These are phyloP conservation scores for Drosophila asahinai DNA, from an alignment of 1,140 invertebrate genomes.

Conservation along the genomic window DNA sequence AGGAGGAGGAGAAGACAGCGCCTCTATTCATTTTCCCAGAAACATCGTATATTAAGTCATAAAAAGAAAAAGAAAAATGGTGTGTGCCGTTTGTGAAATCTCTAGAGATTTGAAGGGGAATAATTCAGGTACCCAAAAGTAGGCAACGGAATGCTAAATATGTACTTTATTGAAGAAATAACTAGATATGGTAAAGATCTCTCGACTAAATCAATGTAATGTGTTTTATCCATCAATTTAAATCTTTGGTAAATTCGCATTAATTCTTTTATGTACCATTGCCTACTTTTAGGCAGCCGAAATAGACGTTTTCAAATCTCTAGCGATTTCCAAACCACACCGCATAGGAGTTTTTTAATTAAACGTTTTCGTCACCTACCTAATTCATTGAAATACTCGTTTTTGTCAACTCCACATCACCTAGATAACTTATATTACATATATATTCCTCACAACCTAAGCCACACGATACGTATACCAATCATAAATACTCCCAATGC, in stretches of 20 bases:
- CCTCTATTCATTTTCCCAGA: constrained; percentile 23
- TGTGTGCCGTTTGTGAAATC: constrained; percentile 4
- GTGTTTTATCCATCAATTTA: no score
- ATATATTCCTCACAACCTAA: constrained; percentile 44
- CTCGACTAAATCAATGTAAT: no score
- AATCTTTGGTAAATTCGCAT: no score
- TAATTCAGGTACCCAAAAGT: neutral
- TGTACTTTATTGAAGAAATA: neutral
- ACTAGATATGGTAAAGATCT: neutral
- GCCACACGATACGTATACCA: constrained; percentile 45
- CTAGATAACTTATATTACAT: constrained; percentile 50
- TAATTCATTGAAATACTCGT: constrained; percentile 43
- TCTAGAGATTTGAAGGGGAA: constrained; percentile 10
- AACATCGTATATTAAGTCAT: constrained; percentile 42
- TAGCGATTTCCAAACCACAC: neutral
- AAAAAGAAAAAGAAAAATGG: neutral
- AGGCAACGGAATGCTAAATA: neutral
- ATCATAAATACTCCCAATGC: constrained; percentile 38
- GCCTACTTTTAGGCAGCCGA: neutral
- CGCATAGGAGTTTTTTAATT: constrained; percentile 25
- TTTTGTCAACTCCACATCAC: constrained; percentile 44
- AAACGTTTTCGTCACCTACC: constrained; percentile 31
- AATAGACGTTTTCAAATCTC: constrained; percentile 7
- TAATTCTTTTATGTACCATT: neutral
- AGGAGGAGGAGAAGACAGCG: neutral